These are phyloP conservation scores for Spongilla lacustris DNA, from an alignment of 37 sponge, comb jelly and placozoan genomes.

Conservation along the genomic window DNA sequence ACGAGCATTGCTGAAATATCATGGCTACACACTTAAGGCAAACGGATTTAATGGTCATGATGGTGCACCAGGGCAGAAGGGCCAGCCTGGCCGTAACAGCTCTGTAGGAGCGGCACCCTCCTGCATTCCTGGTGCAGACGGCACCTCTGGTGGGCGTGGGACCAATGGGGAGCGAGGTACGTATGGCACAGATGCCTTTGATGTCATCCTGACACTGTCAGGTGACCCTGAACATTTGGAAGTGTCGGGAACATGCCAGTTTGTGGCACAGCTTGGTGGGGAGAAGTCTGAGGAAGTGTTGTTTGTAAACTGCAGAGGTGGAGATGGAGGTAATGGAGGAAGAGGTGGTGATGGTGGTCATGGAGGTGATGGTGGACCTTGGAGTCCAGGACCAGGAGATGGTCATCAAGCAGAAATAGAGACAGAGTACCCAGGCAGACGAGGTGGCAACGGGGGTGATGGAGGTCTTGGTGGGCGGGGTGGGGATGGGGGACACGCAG, in stretches of 20 bases:
- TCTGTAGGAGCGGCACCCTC: slow-evolving; percentile 10
- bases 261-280: slow-evolving; percentile 68
- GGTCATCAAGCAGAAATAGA: too few species aligned
- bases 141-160: slow-evolving; percentile 67
- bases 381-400: slow-evolving; percentile 65
- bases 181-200: slow-evolving; percentile 76
- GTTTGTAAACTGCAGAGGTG: slow-evolving; percentile 74
- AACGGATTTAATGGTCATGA: slow-evolving; percentile 56
- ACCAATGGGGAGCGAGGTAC: slow-evolving; percentile 40
- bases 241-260: slow-evolving; percentile 43
- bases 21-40: slow-evolving; percentile 51
- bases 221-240: slow-evolving; percentile 61
- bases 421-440: slow-evolving; percentile 62
- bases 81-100: neutral
- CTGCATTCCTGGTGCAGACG: slow-evolving; percentile 59
- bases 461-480: slow-evolving; percentile 75
- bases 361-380: slow-evolving; percentile 71
- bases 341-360: slow-evolving; percentile 77
- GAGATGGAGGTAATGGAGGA: slow-evolving; percentile 82
- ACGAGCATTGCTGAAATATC: slow-evolving; percentile 57
- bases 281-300: slow-evolving; percentile 55
- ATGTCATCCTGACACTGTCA: slow-evolving; percentile 46
- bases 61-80: slow-evolving; percentile 45
- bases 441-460: slow-evolving; percentile 78
- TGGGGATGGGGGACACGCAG: slow-evolving; percentile 75